Conservation (phyloP, 2,888 invertebrate species). For the Apodemia hepburni region DNA sequence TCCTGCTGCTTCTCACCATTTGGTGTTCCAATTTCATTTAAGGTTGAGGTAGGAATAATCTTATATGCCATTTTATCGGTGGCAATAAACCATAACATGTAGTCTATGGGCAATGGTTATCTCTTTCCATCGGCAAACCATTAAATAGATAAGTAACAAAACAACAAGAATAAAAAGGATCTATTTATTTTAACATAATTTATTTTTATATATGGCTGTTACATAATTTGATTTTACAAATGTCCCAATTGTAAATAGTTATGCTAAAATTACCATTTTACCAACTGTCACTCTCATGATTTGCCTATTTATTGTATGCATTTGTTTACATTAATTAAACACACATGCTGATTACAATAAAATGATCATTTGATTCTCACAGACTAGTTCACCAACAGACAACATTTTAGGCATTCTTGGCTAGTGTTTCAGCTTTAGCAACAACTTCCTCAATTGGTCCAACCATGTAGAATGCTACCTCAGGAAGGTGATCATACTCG, state of each 20-base stretch:
- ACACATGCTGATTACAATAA: conserved; percentile 20
- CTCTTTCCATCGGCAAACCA: too few species aligned
- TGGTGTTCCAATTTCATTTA: too few species aligned
- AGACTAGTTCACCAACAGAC: conserved; percentile 3
- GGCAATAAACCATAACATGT: too few species aligned
- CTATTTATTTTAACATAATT: conserved; percentile 1
- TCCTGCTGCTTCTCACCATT: too few species aligned
- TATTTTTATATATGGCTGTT: conserved; percentile 12
- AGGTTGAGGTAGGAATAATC: too few species aligned
- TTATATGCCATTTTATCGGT: too few species aligned
- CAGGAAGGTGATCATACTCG: conserved; percentile 94
- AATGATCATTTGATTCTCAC: conserved; percentile 19
- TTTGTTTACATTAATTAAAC: conserved; percentile 21
- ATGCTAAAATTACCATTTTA: conserved; percentile 10
- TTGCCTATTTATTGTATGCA: conserved; percentile 20
- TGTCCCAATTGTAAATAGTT: background rate
- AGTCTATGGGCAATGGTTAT: too few species aligned
- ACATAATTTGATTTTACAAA: conserved; percentile 12
- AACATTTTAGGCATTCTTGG: conserved; percentile 52
- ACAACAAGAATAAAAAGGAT: background rate
- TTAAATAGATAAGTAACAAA: background rate
- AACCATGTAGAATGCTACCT: conserved; percentile 97
- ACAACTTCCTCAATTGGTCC: conserved; percentile 94
- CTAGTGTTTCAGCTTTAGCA: conserved; percentile 90
- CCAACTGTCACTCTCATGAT: conserved; percentile 1